Percentiles rank a stretch among this genome's conserved stretches.
Evolutionary conservation across 2,113 vertebrate species (phyloP).

Genomic region (Cricetomys ansorgei): DNA sequence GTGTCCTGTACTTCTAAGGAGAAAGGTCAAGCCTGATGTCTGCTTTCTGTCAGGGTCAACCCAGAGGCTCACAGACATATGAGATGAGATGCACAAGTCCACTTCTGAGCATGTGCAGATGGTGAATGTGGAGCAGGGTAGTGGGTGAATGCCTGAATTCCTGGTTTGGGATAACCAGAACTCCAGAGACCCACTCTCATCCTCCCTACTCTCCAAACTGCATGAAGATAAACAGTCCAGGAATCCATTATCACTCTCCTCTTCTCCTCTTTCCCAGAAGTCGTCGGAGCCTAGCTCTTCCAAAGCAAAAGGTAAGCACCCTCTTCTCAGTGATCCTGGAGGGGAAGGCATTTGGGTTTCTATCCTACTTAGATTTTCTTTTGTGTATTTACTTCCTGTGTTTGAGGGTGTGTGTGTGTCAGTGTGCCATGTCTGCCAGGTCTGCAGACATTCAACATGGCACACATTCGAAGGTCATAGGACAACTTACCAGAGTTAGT

Average conservation of each 20-base stretch:
- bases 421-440: not conserved
- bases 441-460: no score
- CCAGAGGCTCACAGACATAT: not conserved
- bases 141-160: not conserved
- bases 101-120: not conserved
- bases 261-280: conserved; percentile 62
- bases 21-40: not conserved
- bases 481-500: not conserved
- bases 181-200: not conserved
- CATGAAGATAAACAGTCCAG: not conserved
- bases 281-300: conserved; percentile 38
- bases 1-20: not conserved
- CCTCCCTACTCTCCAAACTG: not conserved
- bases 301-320: conserved; percentile 68
- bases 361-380: not conserved
- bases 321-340: not conserved
- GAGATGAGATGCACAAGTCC: not conserved
- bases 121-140: not conserved
- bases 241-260: not conserved
- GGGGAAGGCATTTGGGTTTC: not conserved
- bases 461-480: not conserved
- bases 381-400: not conserved
- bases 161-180: not conserved
- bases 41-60: not conserved
- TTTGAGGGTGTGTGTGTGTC: not conserved